A percentile compares a stretch with the other conserved stretches of the same genome.
Conservation (phyloP, 2,797 vertebrate species). For the Manis pentadactyla region DNA sequence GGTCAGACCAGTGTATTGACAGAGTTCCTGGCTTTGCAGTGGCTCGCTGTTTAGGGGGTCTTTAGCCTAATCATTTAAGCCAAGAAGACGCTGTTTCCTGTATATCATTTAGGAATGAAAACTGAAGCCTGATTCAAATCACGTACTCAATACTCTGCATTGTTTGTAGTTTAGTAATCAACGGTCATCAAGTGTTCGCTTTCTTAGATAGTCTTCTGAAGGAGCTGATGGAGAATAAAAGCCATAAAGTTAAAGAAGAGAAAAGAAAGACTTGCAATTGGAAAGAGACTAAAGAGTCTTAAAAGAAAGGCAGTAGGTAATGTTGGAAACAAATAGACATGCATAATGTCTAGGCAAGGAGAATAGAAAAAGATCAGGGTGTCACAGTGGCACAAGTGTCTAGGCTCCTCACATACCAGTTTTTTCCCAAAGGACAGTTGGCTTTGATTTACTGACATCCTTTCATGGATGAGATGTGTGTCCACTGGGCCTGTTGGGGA, state of each 20-base stretch:
- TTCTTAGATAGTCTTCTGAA: not conserved
- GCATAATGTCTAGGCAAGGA: not conserved
- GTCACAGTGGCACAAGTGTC: not conserved
- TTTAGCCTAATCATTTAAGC: not conserved
- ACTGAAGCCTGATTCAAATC: not conserved
- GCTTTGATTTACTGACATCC: not conserved
- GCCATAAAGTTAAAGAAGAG: not conserved
- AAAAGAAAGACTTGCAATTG: not conserved
- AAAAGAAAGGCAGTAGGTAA: not conserved
- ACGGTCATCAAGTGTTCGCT: not conserved
- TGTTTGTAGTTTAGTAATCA: not conserved
- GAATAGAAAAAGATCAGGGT: not conserved
- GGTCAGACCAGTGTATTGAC: conserved; percentile 8
- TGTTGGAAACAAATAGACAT: not conserved
- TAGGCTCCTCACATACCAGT: not conserved
- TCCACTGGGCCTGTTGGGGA: not conserved
- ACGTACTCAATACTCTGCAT: not conserved
- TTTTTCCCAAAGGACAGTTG: not conserved
- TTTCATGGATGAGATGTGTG: not conserved
- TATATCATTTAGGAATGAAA: conserved; percentile 7
- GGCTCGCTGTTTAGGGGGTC: not conserved
- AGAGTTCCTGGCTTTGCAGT: not conserved
- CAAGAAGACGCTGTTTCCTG: not conserved
- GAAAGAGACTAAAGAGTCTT: not conserved
- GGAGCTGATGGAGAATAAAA: not conserved